Conservation (phyloP, 2,113 vertebrate genomes). For the Ciconia boyciana region DNA sequence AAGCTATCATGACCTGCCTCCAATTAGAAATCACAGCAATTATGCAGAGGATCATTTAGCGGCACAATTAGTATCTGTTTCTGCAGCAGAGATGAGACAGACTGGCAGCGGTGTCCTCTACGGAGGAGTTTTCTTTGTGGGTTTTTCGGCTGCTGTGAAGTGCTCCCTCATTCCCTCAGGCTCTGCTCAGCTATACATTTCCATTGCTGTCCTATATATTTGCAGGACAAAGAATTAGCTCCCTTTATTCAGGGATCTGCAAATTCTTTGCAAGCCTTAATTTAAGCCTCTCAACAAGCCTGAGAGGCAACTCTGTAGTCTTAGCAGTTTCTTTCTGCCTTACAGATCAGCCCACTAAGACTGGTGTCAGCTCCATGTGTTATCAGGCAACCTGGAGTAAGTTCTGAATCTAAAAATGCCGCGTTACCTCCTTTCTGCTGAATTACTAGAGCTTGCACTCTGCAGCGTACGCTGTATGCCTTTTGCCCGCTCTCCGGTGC, state of each 20-base stretch:
- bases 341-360: not conserved
- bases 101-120: rapidly evolving
- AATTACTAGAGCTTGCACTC: not conserved
- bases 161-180: not conserved
- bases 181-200: not conserved
- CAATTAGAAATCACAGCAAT: not conserved
- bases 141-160: not conserved
- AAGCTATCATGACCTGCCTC: not conserved
- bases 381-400: rapidly evolving
- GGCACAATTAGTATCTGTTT: not conserved
- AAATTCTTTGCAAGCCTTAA: not conserved
- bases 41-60: not conserved
- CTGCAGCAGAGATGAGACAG: not conserved
- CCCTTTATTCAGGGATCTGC: not conserved
- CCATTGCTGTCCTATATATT: not conserved
- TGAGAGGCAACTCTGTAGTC: not conserved
- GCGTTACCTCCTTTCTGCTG: not conserved
- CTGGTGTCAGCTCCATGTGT: rapidly evolving
- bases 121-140: too few relatives aligned
- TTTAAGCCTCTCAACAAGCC: not conserved
- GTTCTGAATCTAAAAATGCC: not conserved
- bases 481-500: rapidly evolving
- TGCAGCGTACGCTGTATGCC: rapidly evolving
- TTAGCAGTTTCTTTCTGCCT: not conserved
- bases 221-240: not conserved